Conservation (phyloP, 1,140 invertebrate genomes). For the Acyrthosiphon pisum region DNA sequence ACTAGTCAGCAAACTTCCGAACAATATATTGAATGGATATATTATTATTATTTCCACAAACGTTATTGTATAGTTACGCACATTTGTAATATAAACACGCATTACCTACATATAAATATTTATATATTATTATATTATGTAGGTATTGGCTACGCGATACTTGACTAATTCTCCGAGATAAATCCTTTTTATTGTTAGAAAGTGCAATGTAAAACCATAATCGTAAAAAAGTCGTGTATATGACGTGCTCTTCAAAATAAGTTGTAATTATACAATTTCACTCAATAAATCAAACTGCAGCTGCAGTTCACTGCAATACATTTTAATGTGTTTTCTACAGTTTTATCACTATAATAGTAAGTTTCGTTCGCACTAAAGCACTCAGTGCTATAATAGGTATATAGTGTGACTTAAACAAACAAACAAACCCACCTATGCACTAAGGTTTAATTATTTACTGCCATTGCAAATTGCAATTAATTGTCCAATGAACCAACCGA, state of each 20-base stretch:
- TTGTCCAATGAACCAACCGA: neutral
- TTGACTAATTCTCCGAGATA: neutral
- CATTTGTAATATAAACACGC: neutral
- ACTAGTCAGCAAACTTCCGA: neutral
- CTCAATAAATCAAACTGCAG: neutral
- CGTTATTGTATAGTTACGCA: neutral
- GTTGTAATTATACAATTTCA: neutral
- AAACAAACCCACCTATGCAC: neutral
- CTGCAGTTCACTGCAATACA: neutral
- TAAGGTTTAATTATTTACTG: neutral
- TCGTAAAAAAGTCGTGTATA: constrained; percentile 1
- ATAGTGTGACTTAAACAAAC: neutral
- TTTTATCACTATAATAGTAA: neutral
- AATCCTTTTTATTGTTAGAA: constrained; percentile 13
- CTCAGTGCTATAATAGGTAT: neutral
- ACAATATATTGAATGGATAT: neutral
- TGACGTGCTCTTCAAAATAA: neutral
- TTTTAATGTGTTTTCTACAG: neutral
- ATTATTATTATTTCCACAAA: neutral
- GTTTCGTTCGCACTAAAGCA: neutral
- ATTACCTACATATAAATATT: neutral
- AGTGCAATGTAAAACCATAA: neutral
- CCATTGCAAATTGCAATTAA: neutral
- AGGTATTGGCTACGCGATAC: neutral
- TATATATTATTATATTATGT: neutral